A percentile compares a stretch with the other conserved stretches of the same genome.
Evolutionary conservation across 1,140 invertebrate species (phyloP).

Genomic region (Gonioctena quinquepunctata): DNA sequence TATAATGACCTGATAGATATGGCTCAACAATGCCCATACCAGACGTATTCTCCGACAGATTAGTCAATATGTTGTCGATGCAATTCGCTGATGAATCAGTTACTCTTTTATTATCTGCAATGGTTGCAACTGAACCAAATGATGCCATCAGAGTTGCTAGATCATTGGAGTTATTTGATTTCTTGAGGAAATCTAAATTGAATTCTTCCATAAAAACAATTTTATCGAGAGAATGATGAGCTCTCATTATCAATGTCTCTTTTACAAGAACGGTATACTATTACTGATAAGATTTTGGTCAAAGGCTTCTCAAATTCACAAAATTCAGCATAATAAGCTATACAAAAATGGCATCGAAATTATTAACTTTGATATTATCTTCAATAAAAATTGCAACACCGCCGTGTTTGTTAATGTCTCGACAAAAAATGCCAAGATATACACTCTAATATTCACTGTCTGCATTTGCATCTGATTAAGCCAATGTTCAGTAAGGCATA

Average conservation of each 20-base stretch:
- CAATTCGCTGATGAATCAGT: constrained; percentile 1
- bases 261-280: not conserved
- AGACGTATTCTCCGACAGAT: not conserved
- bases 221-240: not conserved
- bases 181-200: not conserved
- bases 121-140: not conserved
- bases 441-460: not conserved
- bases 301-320: not conserved
- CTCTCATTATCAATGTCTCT: not conserved
- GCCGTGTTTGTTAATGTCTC: not conserved
- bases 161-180: not conserved
- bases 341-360: not conserved
- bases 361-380: not conserved
- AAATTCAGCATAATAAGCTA: constrained; percentile 1
- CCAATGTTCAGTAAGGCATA: too few species aligned
- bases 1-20: constrained; percentile 4
- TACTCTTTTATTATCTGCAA: not conserved
- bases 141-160: not conserved
- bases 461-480: too few species aligned
- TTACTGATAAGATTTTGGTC: not conserved
- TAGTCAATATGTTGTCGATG: constrained; percentile 4
- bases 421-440: not conserved
- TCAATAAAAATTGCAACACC: not conserved
- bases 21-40: constrained; percentile 1
- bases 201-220: not conserved